A percentile compares a stretch with the other conserved stretches of the same genome.
Conservation (phyloP, 2,113 vertebrate species). For the Galemys pyrenaicus region DNA sequence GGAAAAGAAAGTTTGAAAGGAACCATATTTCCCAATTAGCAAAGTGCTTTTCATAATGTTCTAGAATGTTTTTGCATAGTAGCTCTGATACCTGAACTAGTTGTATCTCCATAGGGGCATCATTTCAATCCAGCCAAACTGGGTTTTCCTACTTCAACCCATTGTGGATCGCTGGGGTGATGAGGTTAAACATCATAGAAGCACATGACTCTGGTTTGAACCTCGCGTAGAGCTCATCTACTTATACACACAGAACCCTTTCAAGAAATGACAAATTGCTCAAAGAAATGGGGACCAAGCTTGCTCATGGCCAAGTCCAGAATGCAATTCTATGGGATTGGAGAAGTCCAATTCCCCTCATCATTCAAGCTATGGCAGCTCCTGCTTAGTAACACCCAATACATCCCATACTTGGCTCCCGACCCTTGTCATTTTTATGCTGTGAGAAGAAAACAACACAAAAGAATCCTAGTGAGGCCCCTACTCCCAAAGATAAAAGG, state of each 20-base stretch:
- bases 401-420: neutral
- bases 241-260: neutral
- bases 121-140: neutral
- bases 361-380: neutral
- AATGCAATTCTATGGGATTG: neutral
- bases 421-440: neutral
- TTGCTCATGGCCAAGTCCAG: neutral
- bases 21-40: neutral
- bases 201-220: neutral
- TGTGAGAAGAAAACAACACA: neutral
- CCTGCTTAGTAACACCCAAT: neutral
- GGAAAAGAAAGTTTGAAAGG: neutral
- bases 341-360: neutral
- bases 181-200: neutral
- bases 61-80: neutral
- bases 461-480: neutral
- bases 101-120: neutral
- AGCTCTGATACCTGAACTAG: neutral
- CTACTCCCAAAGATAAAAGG: neutral
- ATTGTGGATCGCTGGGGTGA: neutral
- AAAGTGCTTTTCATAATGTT: neutral
- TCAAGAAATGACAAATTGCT: neutral
- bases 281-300: neutral
- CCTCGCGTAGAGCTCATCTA: neutral
- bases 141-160: neutral